Conservation (phyloP, 1,140 invertebrate species). For the Listronotus oregonensis region DNA sequence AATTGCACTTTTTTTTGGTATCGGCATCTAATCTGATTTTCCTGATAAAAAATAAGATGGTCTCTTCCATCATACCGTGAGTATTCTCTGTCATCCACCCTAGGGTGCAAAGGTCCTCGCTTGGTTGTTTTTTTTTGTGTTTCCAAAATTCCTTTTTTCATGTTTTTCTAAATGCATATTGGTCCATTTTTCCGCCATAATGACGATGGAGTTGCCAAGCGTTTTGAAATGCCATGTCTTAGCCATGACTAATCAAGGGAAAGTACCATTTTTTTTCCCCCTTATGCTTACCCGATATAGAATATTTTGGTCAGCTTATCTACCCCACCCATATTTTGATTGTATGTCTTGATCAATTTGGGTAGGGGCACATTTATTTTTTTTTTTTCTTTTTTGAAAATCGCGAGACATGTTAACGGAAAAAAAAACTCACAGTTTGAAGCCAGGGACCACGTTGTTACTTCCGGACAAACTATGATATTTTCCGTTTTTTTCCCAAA, state of each 20-base stretch:
- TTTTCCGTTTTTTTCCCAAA: too few species aligned
- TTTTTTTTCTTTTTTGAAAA: conserved; percentile 47
- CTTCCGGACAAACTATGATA: too few species aligned
- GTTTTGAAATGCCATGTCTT: conserved; percentile 49
- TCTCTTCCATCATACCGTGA: conserved; percentile 13
- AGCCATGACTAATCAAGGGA: conserved; percentile 46
- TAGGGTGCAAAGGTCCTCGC: conserved; percentile 4
- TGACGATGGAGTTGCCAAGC: conserved; percentile 47
- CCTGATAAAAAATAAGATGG: conserved; percentile 5
- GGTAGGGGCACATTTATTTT: conserved; percentile 49
- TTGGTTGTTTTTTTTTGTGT: conserved; percentile 20
- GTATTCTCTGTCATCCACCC: background rate
- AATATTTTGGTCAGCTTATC: conserved; percentile 37
- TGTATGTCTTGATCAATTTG: conserved; percentile 48
- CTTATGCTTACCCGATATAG: conserved; percentile 31
- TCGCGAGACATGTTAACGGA: conserved; percentile 46
- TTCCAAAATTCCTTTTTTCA: conserved; percentile 20
- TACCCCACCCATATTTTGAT: conserved; percentile 49
- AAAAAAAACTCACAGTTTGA: conserved; percentile 33
- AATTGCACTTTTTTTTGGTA: conserved; percentile 21
- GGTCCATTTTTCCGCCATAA: conserved; percentile 22
- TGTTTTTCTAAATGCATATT: conserved; percentile 21
- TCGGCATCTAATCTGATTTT: conserved; percentile 14
- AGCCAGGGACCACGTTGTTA: background rate
- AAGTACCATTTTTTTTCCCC: conserved; percentile 44